Evolutionary conservation across 2,888 invertebrate genomes (phyloP).

Genomic region (Phaonia tiefii): DNA sequence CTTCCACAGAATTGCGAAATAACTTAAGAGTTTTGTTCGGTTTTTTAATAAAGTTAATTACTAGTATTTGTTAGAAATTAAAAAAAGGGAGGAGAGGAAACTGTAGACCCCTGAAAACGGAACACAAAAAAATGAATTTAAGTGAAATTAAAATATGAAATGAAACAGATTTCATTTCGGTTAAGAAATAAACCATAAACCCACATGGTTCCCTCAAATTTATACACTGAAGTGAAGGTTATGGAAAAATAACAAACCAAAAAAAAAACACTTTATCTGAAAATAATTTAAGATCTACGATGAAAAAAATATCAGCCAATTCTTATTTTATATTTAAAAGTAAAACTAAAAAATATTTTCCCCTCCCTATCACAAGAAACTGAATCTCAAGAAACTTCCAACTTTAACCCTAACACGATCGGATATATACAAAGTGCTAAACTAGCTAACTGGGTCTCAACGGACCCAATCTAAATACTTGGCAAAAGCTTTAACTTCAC

Average conservation of each 20-base stretch:
- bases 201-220: background rate
- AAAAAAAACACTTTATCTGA: background rate
- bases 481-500: no score
- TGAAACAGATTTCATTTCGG: conserved; percentile 6
- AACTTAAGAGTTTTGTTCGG: background rate
- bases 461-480: no score
- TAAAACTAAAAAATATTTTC: no score
- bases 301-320: no score
- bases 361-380: no score
- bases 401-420: no score
- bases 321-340: no score
- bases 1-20: background rate
- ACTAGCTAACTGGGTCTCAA: no score
- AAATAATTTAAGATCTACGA: background rate
- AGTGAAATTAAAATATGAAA: background rate
- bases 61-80: background rate
- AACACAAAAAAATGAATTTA: background rate
- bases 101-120: background rate
- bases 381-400: no score
- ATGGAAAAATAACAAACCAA: no score
- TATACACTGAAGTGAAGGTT: background rate
- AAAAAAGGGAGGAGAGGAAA: no score
- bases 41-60: conserved; percentile 1
- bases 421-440: no score
- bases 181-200: background rate